Evolutionary conservation across 1,140 invertebrate genomes (phyloP).

Genomic region (Eupeodes corollae): DNA sequence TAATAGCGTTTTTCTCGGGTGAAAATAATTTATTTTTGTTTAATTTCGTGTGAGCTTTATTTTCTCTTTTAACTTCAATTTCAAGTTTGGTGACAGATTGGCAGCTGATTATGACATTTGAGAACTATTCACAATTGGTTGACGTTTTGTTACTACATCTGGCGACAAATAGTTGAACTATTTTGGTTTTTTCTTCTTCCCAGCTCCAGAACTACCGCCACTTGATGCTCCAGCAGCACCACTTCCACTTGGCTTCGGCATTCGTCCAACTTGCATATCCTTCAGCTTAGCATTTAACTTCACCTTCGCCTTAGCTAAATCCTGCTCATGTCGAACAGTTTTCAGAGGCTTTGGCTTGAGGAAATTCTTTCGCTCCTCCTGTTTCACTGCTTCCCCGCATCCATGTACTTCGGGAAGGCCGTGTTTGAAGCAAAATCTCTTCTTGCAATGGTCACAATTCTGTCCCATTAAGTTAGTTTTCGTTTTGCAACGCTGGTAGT

Average conservation of each 20-base stretch:
- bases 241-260: constrained; percentile 17
- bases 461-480: constrained; percentile 35
- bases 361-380: constrained; percentile 28
- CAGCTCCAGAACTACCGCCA: not conserved
- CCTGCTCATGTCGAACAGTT: constrained; percentile 23
- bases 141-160: not conserved
- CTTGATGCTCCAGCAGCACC: not conserved
- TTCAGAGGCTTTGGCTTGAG: constrained; percentile 28
- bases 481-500: constrained; percentile 25
- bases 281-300: constrained; percentile 27
- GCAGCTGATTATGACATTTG: too few relatives aligned
- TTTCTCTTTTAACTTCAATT: too few relatives aligned
- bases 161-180: not conserved
- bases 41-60: too few relatives aligned
- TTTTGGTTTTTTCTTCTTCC: constrained; percentile 21
- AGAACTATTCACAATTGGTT: too few relatives aligned
- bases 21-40: too few relatives aligned
- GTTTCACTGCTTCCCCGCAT: constrained; percentile 25
- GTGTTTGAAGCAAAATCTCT: constrained; percentile 34
- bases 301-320: constrained; percentile 28
- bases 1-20: too few relatives aligned
- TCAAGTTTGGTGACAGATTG: too few relatives aligned
- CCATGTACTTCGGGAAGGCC: constrained; percentile 32
- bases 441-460: constrained; percentile 20
- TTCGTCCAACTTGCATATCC: constrained; percentile 31